A percentile compares a stretch with the other conserved stretches of the same genome.
phyloP scores from a whole-genome alignment of 2,888 invertebrate species.

The Phasia obesa region DNA sequence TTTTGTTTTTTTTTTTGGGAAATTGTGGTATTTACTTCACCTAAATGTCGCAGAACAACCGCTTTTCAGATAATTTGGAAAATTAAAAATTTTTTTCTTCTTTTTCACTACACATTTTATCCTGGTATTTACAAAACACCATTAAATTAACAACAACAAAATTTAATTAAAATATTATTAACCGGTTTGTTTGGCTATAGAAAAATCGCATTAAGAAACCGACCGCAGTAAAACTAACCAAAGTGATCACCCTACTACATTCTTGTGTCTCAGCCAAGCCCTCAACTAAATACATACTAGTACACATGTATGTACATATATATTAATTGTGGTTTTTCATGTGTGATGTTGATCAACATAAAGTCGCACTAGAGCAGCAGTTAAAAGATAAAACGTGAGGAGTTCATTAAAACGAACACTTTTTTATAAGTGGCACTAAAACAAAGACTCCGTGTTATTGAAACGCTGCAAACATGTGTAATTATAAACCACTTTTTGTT shows the following conservation, averaged over 20 bases:
- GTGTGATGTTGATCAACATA: conserved; percentile 32
- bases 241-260: neutral
- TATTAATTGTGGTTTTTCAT: neutral
- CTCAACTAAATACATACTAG: conserved; percentile 18
- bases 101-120: too few relatives aligned
- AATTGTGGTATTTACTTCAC: too few relatives aligned
- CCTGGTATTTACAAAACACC: too few relatives aligned
- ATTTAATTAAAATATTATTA: too few relatives aligned
- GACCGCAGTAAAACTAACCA: neutral
- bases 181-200: neutral
- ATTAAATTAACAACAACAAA: too few relatives aligned
- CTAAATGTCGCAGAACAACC: too few relatives aligned
- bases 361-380: conserved; percentile 32
- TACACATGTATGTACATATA: too few relatives aligned
- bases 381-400: conserved; percentile 59
- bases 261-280: conserved; percentile 46
- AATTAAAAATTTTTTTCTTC: too few relatives aligned
- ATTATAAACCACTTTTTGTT: conserved; percentile 8
- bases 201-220: neutral
- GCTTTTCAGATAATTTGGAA: too few relatives aligned
- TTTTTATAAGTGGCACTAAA: conserved; percentile 22
- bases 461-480: neutral
- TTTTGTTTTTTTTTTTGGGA: too few relatives aligned
- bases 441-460: conserved; percentile 4
- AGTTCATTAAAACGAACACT: conserved; percentile 66